Percentiles rank a stretch among this genome's conserved stretches.
Conservation (phyloP, 2,888 invertebrate species). For the Copidosoma aretas region DNA sequence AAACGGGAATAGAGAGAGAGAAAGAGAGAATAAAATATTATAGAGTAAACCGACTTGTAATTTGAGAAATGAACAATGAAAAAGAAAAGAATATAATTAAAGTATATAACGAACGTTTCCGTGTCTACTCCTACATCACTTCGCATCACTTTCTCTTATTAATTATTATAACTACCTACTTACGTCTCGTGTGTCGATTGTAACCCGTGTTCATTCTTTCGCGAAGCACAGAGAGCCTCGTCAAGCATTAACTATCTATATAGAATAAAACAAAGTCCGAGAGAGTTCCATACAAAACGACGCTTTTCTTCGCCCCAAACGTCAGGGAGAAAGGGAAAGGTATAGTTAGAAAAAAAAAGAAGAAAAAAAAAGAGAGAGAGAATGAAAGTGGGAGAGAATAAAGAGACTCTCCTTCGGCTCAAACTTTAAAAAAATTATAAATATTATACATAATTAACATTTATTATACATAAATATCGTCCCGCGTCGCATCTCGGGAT, state of each 20-base stretch:
- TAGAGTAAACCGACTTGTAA: slow-evolving; percentile 11
- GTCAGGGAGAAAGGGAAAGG: neutral
- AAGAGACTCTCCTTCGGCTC: slow-evolving; percentile 40
- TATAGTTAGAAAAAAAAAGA: neutral
- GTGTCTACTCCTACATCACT: slow-evolving; percentile 34
- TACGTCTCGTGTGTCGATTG: slow-evolving; percentile 30
- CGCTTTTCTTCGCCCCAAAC: too few species aligned
- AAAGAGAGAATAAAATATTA: neutral
- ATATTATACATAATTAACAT: slow-evolving; percentile 47
- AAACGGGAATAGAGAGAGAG: slow-evolving; percentile 2
- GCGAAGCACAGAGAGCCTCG: slow-evolving; percentile 13
- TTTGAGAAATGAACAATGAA: slow-evolving; percentile 11
- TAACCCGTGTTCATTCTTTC: slow-evolving; percentile 29
- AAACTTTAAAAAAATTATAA: slow-evolving; percentile 49
- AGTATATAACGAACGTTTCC: slow-evolving; percentile 17
- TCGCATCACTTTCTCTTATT: slow-evolving; percentile 38
- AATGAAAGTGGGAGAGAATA: slow-evolving; percentile 18
- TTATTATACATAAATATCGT: slow-evolving; percentile 48
- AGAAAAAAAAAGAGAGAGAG: slow-evolving; percentile 7
- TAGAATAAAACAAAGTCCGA: slow-evolving; percentile 16
- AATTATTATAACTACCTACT: too few species aligned
- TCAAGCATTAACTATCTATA: neutral
- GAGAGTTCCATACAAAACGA: slow-evolving; percentile 7
- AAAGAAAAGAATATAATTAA: slow-evolving; percentile 12
- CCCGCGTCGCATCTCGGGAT: slow-evolving; percentile 47